phyloP scores from a whole-genome alignment of 2,888 invertebrate species.

The Cerastoderma edule region DNA sequence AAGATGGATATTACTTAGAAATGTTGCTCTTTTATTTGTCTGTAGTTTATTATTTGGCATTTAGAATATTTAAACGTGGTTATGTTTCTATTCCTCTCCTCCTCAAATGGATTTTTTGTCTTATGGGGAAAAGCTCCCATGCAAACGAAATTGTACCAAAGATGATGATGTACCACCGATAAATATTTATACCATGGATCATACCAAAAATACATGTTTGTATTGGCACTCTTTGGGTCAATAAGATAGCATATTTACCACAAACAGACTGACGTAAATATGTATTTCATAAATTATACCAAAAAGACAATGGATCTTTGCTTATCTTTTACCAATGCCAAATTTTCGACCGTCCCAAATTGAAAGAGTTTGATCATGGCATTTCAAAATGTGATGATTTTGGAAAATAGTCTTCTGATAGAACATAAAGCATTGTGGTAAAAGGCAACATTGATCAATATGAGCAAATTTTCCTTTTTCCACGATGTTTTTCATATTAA shows the following conservation, averaged over 20 bases:
- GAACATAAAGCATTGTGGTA: background rate
- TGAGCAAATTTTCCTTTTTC: conserved; percentile 2
- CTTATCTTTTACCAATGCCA: background rate
- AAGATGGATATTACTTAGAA: too few species aligned
- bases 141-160: too few species aligned
- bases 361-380: background rate
- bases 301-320: background rate
- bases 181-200: too few species aligned
- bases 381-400: background rate
- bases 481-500: background rate
- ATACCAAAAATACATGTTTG: background rate
- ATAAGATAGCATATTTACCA: background rate
- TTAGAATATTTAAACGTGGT: too few species aligned
- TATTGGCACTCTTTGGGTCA: background rate
- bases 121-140: too few species aligned
- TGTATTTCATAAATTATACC: background rate
- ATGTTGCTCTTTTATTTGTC: too few species aligned
- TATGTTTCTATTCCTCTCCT: too few species aligned
- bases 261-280: background rate
- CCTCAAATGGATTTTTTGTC: too few species aligned
- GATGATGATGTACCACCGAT: too few species aligned
- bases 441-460: background rate
- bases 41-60: too few species aligned
- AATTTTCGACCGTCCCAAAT: background rate
- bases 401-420: background rate